phyloP scores from a whole-genome alignment of 1,140 invertebrate species.

The Drosophila kohkoa region DNA sequence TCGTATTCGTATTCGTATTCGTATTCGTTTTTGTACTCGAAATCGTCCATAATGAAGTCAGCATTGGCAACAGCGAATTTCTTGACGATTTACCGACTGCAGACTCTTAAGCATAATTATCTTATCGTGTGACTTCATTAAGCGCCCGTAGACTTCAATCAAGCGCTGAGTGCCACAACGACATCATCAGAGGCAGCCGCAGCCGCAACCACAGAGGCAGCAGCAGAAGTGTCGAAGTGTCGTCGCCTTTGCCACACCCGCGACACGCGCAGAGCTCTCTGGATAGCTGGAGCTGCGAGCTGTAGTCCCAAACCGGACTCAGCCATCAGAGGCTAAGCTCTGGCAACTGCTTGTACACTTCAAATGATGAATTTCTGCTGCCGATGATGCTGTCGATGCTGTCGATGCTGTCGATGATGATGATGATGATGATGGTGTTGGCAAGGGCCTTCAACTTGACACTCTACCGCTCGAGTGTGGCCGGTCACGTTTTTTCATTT shows the following conservation, averaged over 20 bases:
- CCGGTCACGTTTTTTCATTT: conserved; percentile 64
- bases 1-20: neutral
- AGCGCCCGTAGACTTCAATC: conserved; percentile 50
- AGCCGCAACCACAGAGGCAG: conserved; percentile 6
- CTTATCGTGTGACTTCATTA: conserved; percentile 58
- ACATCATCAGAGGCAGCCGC: conserved; percentile 11
- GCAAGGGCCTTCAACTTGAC: conserved; percentile 73
- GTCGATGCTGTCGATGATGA: no score
- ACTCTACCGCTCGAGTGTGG: conserved; percentile 49
- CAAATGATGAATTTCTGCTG: conserved; percentile 30
- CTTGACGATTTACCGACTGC: conserved; percentile 6
- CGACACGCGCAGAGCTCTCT: conserved; percentile 33
- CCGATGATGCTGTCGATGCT: conserved; percentile 10
- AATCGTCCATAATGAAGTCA: conserved; percentile 32
- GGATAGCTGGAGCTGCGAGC: neutral
- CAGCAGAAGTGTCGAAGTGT: conserved; percentile 44
- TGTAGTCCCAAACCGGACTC: conserved; percentile 30
- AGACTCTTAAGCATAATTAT: conserved; percentile 55
- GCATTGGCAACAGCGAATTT: conserved; percentile 24
- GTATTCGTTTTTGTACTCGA: neutral
- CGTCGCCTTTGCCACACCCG: conserved; percentile 55
- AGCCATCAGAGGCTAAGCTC: conserved; percentile 6
- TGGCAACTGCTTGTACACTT: conserved; percentile 28
- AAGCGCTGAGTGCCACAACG: conserved; percentile 39
- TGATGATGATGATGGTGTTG: conserved; percentile 30